Base-by-base conservation (phyloP, 53 echinoderm and acorn worm species). In the Paracentrotus lividus region DNA sequence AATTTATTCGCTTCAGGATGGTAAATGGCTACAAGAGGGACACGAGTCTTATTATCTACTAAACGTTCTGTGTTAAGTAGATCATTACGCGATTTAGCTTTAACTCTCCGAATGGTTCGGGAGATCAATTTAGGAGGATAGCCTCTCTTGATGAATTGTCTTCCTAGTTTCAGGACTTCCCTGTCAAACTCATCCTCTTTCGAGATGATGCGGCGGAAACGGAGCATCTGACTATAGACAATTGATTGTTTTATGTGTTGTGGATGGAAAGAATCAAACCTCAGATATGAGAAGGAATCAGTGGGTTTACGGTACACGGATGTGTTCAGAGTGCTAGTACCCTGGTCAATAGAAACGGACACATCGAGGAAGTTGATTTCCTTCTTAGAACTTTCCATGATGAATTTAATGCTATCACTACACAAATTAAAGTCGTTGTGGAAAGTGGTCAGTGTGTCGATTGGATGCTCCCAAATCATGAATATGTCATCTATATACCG, bases 271-370 rank as follows among this genome's bases (percentile, higher is more conserved):
- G 52, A 53, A 33, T 51, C 56, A 21, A 56, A 86, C 34, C 15
- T 86, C 33, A 86, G 38, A 38, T 86, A 86, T 23, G 86, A 58
- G 86, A 29, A 54, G 32, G 36, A 56, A 27, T 64, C 20, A 16
- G 90, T 89, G 43, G 66, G 90, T 7, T 89, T 89, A 4, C 66
- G 60, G 44, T 61, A 59, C 64, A 89, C 40, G 52, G 44, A 58
- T 0, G 90, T 89, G 18, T 89, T 89, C 6, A 55, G 55, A 16
- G 5, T 55, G 2, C 55, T 55, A 20, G 6, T 64, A 38, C 23
- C 90, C 18, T 56, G 58, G 64, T 38, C 57, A 24, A 58, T 10
- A 4, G 38, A 59, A 7, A 59, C 8, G 18, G 59, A 59, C 21
- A 59, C 59, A 12, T 64, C 64, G 29, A 64, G 64, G 29, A 64